phyloP scores from a whole-genome alignment of 2,113 vertebrate genomes.

The Butastur rufipennis region DNA sequence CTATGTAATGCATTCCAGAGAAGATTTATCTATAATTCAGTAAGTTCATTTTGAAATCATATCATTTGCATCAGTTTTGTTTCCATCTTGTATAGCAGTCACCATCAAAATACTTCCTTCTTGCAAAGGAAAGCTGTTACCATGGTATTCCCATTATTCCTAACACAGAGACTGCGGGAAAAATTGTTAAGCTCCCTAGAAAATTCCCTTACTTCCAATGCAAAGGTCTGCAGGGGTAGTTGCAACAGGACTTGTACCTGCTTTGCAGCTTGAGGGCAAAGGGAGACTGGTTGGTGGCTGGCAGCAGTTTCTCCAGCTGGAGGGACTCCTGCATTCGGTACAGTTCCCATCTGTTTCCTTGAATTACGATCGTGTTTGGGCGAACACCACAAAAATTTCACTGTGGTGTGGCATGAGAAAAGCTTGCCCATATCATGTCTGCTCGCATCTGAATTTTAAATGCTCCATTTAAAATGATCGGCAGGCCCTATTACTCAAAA shows the following conservation, averaged over 20 bases:
- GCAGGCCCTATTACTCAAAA: background rate
- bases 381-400: background rate
- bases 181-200: background rate
- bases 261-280: background rate
- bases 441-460: background rate
- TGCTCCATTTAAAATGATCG: background rate
- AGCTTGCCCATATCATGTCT: background rate
- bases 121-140: conserved; percentile 22
- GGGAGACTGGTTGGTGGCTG: background rate
- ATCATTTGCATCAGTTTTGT: conserved; percentile 6
- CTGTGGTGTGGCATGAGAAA: background rate
- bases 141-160: conserved; percentile 11
- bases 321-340: background rate
- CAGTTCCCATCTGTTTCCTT: background rate
- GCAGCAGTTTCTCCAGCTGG: background rate
- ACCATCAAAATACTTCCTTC: background rate
- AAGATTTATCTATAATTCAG: background rate
- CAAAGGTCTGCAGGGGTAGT: background rate
- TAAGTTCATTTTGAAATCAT: background rate
- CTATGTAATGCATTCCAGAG: background rate
- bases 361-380: background rate
- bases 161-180: background rate
- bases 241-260: background rate
- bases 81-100: background rate
- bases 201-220: background rate